phyloP scores from a whole-genome alignment of 2,888 invertebrate genomes.

The Agrotis segetum region DNA sequence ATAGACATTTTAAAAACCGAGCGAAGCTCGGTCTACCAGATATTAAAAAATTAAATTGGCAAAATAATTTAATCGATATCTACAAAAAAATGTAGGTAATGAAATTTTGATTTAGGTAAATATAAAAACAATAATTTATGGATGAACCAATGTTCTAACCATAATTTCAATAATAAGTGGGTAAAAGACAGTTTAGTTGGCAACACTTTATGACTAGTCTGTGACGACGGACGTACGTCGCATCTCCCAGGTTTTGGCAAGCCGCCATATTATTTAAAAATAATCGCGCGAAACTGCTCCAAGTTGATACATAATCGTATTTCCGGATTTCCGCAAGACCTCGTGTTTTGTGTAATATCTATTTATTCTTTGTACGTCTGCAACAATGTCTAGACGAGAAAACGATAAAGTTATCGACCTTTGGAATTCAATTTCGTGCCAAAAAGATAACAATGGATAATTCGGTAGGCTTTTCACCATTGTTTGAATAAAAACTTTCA shows the following conservation, averaged over 20 bases:
- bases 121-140: no score
- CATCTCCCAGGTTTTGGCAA: slow-evolving; percentile 72
- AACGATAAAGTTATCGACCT: slow-evolving; percentile 20
- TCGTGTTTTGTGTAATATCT: slow-evolving; percentile 36
- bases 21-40: no score
- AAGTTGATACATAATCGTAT: slow-evolving; percentile 64
- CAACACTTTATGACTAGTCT: slow-evolving; percentile 55
- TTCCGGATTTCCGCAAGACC: slow-evolving; percentile 72
- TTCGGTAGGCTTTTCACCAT: not conserved
- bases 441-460: not conserved
- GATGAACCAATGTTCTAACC: not conserved
- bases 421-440: slow-evolving; percentile 4
- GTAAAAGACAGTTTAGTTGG: slow-evolving; percentile 52
- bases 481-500: not conserved
- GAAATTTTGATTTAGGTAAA: not conserved
- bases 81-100: no score
- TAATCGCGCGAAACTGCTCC: slow-evolving; percentile 74
- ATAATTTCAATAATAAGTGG: slow-evolving; percentile 3
- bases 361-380: slow-evolving; percentile 41
- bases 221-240: slow-evolving; percentile 51
- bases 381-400: slow-evolving; percentile 37
- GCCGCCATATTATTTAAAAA: slow-evolving; percentile 82
- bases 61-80: no score
- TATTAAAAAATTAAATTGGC: no score
- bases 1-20: no score